Evolutionary conservation across 2,888 invertebrate species (phyloP), one percentile per base, ranked within the genome.

Genomic region (Adela reaumurella): DNA sequence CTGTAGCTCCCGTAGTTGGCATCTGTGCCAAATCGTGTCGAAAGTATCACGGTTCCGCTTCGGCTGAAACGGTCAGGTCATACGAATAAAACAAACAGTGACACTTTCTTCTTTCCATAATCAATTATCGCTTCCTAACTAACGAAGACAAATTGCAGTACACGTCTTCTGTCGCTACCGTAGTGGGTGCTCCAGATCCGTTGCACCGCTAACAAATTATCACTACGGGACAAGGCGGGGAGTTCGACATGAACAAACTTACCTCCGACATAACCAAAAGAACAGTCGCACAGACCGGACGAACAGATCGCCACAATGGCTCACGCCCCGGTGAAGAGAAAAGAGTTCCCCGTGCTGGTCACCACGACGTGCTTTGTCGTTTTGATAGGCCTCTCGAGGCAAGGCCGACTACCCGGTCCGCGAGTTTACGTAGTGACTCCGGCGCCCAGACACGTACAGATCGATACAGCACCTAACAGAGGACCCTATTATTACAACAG

Each of bases 161-260:
- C 35, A 14, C 4, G 35, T 8, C 35, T 35, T 3, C 6, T 35
- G 35, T 35, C n/a, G 35, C 35, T 4, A 14, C n/a, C n/a, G 35
- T 8, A 24, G 35, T 14, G 35, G n/a, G n/a, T 14, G 35, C 35
- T 35, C 35, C 35, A 35, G 6, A 35, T 35, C 62, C 56, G 47
- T 51, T 61, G 67, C 73, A 76, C 78, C 78, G 78, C 70, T 69
- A 76, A 60, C 61, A n/a, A 78, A 77, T 78, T 78, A 77, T 66
- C 76, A 62, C 65, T 11, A n/a, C n/a, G n/a, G n/a, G n/a, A n/a
- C n/a, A n/a, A n/a, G n/a, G n/a, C n/a, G n/a, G n/a, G n/a, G n/a
- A n/a, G n/a, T n/a, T n/a, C n/a, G n/a, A n/a, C n/a, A n/a, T n/a
- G n/a, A n/a, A n/a, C n/a, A n/a, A n/a, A n/a, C n/a, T n/a, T n/a